A percentile compares a stretch with the other conserved stretches of the same genome.
These are phyloP conservation scores for Enteromius thamalakanensis DNA, from an alignment of 2,797 vertebrate species.

Conservation along the genomic window DNA sequence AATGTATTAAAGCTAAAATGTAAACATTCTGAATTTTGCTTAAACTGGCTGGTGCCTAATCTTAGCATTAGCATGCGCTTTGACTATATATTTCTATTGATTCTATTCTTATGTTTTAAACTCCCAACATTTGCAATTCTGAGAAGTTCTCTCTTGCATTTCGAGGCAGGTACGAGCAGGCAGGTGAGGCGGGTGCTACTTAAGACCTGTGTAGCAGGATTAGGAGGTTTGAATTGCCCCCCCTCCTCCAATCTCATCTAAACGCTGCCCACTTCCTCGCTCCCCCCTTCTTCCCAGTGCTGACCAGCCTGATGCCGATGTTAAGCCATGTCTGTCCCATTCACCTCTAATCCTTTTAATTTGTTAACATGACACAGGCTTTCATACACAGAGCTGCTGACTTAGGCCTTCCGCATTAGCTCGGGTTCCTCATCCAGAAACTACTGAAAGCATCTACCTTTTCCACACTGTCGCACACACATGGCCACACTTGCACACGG, in stretches of 20 bases:
- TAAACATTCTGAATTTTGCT: neutral
- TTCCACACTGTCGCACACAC: slow-evolving; percentile 46
- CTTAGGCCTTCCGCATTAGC: slow-evolving; percentile 56
- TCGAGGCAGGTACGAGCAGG: slow-evolving; percentile 42
- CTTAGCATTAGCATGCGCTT: neutral
- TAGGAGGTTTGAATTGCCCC: slow-evolving; percentile 57
- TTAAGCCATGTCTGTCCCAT: slow-evolving; percentile 77
- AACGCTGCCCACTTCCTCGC: slow-evolving; percentile 47
- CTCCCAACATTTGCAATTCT: slow-evolving; percentile 11
- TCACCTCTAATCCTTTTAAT: slow-evolving; percentile 78
- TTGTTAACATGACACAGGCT: slow-evolving; percentile 76
- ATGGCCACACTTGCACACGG: slow-evolving; percentile 31
- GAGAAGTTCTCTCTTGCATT: slow-evolving; percentile 27
- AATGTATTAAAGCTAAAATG: neutral
- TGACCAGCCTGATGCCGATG: slow-evolving; percentile 69
- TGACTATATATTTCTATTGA: neutral
- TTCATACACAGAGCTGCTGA: slow-evolving; percentile 60
- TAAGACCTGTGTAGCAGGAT: slow-evolving; percentile 61
- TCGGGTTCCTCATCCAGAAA: slow-evolving; percentile 57
- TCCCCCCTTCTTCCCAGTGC: slow-evolving; percentile 65
- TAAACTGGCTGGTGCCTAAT: neutral
- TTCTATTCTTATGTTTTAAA: slow-evolving; percentile 8
- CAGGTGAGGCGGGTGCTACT: slow-evolving; percentile 52
- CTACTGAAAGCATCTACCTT: slow-evolving; percentile 56
- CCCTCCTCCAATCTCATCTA: slow-evolving; percentile 48